Conservation (phyloP, 2,113 vertebrate species). For the Lophochroa leadbeateri region DNA sequence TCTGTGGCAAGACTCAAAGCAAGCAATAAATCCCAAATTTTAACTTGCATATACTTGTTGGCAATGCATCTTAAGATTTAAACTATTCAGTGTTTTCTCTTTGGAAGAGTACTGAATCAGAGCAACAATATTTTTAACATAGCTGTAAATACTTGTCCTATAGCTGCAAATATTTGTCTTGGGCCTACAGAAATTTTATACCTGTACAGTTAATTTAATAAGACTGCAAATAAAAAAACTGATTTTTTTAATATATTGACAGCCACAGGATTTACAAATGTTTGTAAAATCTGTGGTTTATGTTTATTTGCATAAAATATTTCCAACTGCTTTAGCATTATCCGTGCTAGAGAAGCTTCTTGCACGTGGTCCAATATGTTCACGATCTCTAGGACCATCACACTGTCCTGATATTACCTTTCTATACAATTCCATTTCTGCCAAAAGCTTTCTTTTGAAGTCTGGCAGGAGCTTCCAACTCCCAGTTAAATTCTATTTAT, state of each 20-base stretch:
- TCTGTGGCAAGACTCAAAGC: not conserved
- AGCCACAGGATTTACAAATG: not conserved
- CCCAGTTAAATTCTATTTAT: slow-evolving; percentile 64
- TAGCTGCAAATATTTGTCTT: not conserved
- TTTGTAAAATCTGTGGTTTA: not conserved
- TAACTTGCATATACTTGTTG: slow-evolving; percentile 13
- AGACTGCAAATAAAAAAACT: not conserved
- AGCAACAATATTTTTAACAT: not conserved
- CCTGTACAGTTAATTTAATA: not conserved
- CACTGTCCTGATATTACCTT: slow-evolving; percentile 38
- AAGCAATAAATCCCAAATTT: slow-evolving; percentile 14
- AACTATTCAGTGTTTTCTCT: not conserved
- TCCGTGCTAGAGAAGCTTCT: not conserved
- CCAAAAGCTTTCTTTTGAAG: slow-evolving; percentile 58
- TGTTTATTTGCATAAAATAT: not conserved
- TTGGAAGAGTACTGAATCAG: not conserved
- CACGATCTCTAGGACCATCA: not conserved
- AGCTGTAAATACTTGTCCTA: not conserved
- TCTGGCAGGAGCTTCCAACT: slow-evolving; percentile 51
- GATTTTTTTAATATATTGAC: not conserved
- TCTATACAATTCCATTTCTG: slow-evolving; percentile 1
- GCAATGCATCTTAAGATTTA: not conserved
- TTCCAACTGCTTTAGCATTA: not conserved
- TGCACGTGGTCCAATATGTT: not conserved
- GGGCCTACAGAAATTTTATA: not conserved